Evolutionary conservation across 1,140 invertebrate genomes (phyloP).

Genomic region (Agraylea sexmaculata): DNA sequence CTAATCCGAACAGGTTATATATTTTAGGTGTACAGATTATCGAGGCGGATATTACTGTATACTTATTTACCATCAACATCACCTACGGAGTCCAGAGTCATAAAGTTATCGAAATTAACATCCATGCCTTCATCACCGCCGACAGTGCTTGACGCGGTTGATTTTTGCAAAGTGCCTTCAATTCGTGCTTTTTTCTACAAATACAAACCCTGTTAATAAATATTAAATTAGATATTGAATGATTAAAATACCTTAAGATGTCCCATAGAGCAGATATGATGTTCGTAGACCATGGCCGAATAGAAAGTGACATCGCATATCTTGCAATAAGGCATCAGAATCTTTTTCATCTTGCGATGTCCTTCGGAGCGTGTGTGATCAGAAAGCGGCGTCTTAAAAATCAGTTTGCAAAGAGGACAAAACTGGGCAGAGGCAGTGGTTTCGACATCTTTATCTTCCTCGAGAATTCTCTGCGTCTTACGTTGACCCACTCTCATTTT

Average conservation of each 20-base stretch:
- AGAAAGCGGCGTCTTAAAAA: slow-evolving; percentile 62
- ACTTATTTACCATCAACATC: slow-evolving; percentile 57
- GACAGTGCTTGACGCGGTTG: slow-evolving; percentile 28
- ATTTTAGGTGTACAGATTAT: no score
- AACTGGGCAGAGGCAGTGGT: slow-evolving; percentile 52
- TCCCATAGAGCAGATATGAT: slow-evolving; percentile 64
- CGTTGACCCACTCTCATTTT: slow-evolving; percentile 63
- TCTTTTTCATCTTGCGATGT: slow-evolving; percentile 68
- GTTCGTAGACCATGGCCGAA: slow-evolving; percentile 70
- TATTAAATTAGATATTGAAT: slow-evolving; percentile 7
- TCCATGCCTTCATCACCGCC: slow-evolving; percentile 59
- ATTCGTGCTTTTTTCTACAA: slow-evolving; percentile 45
- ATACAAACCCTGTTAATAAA: slow-evolving; percentile 15
- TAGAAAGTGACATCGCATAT: slow-evolving; percentile 59
- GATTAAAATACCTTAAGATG: slow-evolving; percentile 54
- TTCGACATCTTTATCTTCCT: slow-evolving; percentile 52
- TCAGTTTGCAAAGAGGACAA: slow-evolving; percentile 67
- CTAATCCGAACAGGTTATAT: no score
- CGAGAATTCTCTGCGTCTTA: slow-evolving; percentile 57
- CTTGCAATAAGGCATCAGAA: slow-evolving; percentile 66
- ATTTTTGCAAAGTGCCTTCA: slow-evolving; percentile 28
- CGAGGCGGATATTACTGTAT: no score
- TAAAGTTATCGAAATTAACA: slow-evolving; percentile 69
- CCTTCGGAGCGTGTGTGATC: slow-evolving; percentile 62
- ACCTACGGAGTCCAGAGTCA: slow-evolving; percentile 73